These are phyloP conservation scores for Campopleginae sp. DNA, from an alignment of 2,888 invertebrate species.

Conservation along the genomic window DNA sequence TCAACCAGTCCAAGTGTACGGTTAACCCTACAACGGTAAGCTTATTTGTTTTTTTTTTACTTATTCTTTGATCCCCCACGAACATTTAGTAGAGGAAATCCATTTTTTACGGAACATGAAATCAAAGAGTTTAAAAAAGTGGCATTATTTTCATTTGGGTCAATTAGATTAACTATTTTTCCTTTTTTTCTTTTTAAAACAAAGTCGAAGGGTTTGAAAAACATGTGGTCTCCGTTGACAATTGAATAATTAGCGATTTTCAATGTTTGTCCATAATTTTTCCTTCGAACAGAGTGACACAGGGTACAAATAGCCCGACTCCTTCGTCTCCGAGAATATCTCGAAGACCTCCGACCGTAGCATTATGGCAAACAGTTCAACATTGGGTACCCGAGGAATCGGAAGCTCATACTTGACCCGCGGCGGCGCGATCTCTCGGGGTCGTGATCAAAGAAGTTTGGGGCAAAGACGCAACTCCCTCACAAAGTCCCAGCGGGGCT, in stretches of 20 bases:
- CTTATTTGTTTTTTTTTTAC: no score
- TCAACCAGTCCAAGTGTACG: no score
- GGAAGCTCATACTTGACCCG: constrained; percentile 14
- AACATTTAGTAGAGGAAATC: no score
- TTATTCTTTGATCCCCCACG: no score
- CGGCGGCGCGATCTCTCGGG: constrained; percentile 55
- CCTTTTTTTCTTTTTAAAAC: no score
- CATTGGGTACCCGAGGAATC: constrained; percentile 63
- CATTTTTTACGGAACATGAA: not conserved
- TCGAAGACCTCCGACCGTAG: constrained; percentile 73
- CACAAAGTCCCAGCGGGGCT: constrained; percentile 68
- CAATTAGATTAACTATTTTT: not conserved
- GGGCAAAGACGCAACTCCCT: constrained; percentile 69
- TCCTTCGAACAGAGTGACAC: constrained; percentile 47
- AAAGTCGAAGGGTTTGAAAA: no score
- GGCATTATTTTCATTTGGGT: not conserved
- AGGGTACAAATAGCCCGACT: constrained; percentile 55
- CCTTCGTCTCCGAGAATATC: constrained; percentile 72
- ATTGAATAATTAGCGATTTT: not conserved
- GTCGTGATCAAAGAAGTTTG: constrained; percentile 78
- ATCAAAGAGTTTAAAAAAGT: not conserved
- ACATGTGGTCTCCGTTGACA: not conserved
- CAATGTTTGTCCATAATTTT: not conserved
- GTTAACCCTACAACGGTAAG: no score
- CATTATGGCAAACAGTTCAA: constrained; percentile 67